Conservation (phyloP, 2,888 invertebrate species). For the Ectemnius lituratus region DNA sequence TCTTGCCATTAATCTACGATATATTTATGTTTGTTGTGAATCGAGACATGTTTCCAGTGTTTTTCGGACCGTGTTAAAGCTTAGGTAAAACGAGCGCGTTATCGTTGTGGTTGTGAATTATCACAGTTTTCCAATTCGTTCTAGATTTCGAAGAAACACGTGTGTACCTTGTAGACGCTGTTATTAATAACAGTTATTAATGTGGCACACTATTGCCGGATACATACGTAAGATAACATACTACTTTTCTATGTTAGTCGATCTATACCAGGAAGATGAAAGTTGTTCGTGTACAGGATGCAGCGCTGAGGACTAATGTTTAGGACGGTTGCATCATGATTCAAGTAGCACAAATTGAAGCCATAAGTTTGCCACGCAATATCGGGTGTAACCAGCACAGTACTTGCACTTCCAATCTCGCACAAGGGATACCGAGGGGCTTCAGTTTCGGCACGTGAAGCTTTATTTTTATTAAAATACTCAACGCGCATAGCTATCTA, state of each 20-base stretch:
- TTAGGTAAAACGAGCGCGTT: constrained; percentile 34
- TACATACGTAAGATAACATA: constrained; percentile 38
- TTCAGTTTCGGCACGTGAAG: too few relatives aligned
- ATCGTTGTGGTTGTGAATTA: constrained; percentile 54
- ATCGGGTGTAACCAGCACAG: too few relatives aligned
- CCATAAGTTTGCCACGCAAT: constrained; percentile 7
- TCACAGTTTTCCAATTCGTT: constrained; percentile 38
- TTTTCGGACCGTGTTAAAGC: constrained; percentile 22
- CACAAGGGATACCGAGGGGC: too few relatives aligned
- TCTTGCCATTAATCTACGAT: constrained; percentile 44
- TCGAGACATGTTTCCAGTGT: constrained; percentile 21
- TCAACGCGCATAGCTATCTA: neutral
- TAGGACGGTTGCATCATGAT: constrained; percentile 35
- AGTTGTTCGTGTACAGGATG: constrained; percentile 45
- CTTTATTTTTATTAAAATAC: neutral
- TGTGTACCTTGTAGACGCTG: constrained; percentile 54
- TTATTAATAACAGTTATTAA: constrained; percentile 36
- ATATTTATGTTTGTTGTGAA: constrained; percentile 25
- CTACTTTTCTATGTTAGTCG: constrained; percentile 52
- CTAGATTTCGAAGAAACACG: constrained; percentile 37
- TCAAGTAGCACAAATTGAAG: constrained; percentile 31
- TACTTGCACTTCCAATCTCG: too few relatives aligned
- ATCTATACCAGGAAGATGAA: constrained; percentile 34
- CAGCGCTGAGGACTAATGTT: constrained; percentile 47
- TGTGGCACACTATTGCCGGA: constrained; percentile 26